Evolutionary conservation across 2,888 invertebrate genomes (phyloP).

Genomic region (Malthinus flaveolus): DNA sequence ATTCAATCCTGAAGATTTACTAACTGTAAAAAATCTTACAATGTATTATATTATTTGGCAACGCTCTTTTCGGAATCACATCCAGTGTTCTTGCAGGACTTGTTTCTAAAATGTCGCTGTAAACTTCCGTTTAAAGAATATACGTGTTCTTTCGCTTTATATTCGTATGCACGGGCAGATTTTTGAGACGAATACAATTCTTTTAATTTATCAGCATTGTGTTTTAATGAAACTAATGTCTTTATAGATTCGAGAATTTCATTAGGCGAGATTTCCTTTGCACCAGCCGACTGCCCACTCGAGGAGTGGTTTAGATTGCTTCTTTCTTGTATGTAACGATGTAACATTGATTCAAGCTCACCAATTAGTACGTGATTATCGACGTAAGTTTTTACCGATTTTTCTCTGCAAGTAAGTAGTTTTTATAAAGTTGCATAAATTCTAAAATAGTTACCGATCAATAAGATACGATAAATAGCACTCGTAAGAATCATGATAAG

Average conservation of each 20-base stretch:
- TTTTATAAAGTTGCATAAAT: no score
- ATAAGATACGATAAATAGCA: slow-evolving; percentile 42
- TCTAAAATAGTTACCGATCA: slow-evolving; percentile 22
- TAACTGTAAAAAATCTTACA: no score
- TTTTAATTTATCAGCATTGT: slow-evolving; percentile 41
- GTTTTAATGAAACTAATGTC: slow-evolving; percentile 37
- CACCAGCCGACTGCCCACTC: slow-evolving; percentile 6
- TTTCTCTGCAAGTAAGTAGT: not conserved
- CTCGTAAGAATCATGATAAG: slow-evolving; percentile 42
- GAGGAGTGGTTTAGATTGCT: slow-evolving; percentile 38
- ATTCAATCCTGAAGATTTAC: no score
- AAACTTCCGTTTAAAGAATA: no score
- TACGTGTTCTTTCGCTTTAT: no score
- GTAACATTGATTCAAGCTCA: not conserved
- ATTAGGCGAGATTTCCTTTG: not conserved
- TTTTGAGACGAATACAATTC: slow-evolving; percentile 42
- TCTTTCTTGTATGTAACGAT: not conserved
- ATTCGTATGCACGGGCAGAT: no score
- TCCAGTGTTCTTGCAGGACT: no score
- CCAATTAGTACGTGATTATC: not conserved
- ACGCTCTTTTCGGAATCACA: no score
- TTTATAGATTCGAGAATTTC: slow-evolving; percentile 32
- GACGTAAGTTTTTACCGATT: not conserved
- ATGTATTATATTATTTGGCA: no score
- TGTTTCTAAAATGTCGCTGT: no score